These are phyloP conservation scores for Steinernema feltiae DNA, from an alignment of 1,140 invertebrate genomes.

Conservation along the genomic window DNA sequence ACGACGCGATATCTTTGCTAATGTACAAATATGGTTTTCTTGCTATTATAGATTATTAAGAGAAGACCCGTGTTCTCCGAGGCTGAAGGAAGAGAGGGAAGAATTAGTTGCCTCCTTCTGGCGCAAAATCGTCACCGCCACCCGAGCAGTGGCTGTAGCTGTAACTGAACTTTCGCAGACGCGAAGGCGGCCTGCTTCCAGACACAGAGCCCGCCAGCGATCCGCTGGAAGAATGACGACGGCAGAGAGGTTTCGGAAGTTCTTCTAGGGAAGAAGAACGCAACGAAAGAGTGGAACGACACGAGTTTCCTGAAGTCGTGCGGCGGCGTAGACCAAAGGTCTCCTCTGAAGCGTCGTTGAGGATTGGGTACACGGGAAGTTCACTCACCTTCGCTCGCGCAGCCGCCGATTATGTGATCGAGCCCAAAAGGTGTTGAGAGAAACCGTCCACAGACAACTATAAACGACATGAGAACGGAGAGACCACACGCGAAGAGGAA, in stretches of 20 bases:
- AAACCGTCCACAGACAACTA: constrained; percentile 33
- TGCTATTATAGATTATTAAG: neutral
- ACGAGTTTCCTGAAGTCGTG: constrained; percentile 25
- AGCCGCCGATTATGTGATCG: constrained; percentile 28
- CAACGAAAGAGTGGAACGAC: constrained; percentile 23
- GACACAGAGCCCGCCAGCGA: neutral
- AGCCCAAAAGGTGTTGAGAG: constrained; percentile 29
- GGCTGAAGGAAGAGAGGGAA: neutral
- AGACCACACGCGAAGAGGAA: constrained; percentile 28
- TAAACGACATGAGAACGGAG: constrained; percentile 27
- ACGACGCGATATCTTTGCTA: neutral
- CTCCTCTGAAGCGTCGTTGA: neutral
- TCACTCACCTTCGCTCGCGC: constrained; percentile 8
- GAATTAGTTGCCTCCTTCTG: neutral
- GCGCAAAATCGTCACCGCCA: neutral
- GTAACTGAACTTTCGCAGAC: constrained; percentile 4
- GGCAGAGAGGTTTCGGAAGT: constrained; percentile 32
- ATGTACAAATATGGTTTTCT: neutral
- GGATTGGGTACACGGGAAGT: neutral
- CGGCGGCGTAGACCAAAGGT: neutral
- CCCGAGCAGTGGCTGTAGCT: constrained; percentile 11
- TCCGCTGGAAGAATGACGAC: constrained; percentile 20
- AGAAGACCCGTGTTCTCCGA: neutral
- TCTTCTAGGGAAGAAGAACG: constrained; percentile 18
- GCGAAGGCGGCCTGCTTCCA: neutral